A percentile compares a stretch with the other conserved stretches of the same genome.
phyloP scores from a whole-genome alignment of 1,140 invertebrate species.

The Polypedilum pembai region DNA sequence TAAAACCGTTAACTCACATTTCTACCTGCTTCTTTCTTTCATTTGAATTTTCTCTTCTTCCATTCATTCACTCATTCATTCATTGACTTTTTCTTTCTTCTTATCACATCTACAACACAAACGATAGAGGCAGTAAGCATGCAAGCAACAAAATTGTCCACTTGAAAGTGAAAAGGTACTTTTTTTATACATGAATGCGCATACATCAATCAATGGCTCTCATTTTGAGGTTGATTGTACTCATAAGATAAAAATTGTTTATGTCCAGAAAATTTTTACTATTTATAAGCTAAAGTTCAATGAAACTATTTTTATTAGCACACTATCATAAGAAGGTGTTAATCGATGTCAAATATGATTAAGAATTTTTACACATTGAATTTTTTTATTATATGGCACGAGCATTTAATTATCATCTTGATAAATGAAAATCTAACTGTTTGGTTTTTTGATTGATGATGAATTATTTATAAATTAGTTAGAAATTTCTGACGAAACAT shows the following conservation, averaged over 20 bases:
- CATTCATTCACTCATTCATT: background rate
- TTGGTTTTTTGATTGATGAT: no score
- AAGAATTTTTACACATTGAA: no score
- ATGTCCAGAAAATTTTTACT: background rate
- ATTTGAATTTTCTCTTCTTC: background rate
- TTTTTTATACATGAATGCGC: background rate
- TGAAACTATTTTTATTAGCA: no score
- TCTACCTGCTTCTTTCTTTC: background rate
- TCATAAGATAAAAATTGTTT: background rate
- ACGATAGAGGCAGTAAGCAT: background rate
- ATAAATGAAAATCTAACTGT: no score
- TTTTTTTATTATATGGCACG: no score
- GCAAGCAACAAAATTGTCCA: background rate
- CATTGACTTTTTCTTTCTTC: background rate
- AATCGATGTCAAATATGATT: no score
- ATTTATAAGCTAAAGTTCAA: no score
- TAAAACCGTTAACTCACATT: background rate
- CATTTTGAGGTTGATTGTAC: background rate
- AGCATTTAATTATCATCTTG: no score
- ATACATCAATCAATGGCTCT: background rate
- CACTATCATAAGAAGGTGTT: no score
- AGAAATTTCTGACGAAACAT: no score
- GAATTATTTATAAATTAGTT: no score
- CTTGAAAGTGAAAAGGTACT: conserved; percentile 1
- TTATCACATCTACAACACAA: background rate